Evolutionary conservation across 1,140 invertebrate species (phyloP).

Genomic region (Hydropsyche tenuis): DNA sequence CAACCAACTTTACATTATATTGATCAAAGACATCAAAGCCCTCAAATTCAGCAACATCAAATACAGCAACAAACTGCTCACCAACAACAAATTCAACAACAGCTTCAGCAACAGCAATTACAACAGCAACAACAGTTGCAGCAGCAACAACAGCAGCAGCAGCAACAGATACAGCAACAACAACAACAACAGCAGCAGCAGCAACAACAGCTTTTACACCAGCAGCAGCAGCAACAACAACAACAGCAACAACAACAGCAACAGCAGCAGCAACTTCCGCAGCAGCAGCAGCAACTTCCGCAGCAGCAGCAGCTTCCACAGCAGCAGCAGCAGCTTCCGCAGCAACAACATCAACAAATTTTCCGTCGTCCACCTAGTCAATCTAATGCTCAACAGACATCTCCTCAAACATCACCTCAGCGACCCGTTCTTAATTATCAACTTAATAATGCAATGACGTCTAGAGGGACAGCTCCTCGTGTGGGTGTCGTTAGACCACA

Average conservation of each 20-base stretch:
- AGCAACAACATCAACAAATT: slow-evolving; percentile 50
- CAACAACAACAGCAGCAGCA: slow-evolving; percentile 53
- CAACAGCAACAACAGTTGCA: slow-evolving; percentile 52
- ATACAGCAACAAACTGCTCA: slow-evolving; percentile 48
- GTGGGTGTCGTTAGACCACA: slow-evolving; percentile 4
- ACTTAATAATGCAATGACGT: slow-evolving; percentile 7
- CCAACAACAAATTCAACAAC: slow-evolving; percentile 44
- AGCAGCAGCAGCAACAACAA: slow-evolving; percentile 51
- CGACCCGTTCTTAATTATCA: slow-evolving; percentile 43
- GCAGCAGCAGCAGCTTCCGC: slow-evolving; percentile 47
- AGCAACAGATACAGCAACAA: slow-evolving; percentile 52
- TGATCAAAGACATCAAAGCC: slow-evolving; percentile 57
- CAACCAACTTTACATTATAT: slow-evolving; percentile 56
- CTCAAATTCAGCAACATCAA: slow-evolving; percentile 60
- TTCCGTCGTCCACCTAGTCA: slow-evolving; percentile 51
- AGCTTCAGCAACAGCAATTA: slow-evolving; percentile 40
- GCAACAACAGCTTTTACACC: slow-evolving; percentile 52
- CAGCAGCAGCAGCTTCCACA: slow-evolving; percentile 50
- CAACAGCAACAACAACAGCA: slow-evolving; percentile 57
- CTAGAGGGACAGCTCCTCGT: neutral
- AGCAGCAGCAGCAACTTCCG: slow-evolving; percentile 54
- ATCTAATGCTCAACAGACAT: slow-evolving; percentile 52
- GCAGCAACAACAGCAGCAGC: slow-evolving; percentile 57
- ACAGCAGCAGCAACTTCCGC: slow-evolving; percentile 54
- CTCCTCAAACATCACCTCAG: slow-evolving; percentile 1